Evolutionary conservation across 1,140 invertebrate species (phyloP).

Genomic region (Drosophila triauraria): DNA sequence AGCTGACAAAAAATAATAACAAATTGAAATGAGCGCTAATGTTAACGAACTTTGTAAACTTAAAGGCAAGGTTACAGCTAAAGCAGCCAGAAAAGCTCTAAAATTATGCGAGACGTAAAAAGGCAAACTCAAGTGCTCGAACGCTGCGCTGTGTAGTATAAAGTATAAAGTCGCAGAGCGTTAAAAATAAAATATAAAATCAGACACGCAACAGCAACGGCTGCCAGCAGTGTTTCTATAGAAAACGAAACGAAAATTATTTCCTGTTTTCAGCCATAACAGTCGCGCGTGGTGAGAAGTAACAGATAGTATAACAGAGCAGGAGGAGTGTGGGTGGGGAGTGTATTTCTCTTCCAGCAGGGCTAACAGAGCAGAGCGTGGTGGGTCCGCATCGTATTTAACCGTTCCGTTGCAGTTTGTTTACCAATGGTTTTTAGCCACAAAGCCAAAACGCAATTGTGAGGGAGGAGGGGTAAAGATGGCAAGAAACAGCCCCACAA

Average conservation of each 20-base stretch:
- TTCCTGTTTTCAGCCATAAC: constrained; percentile 61
- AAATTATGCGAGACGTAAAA: constrained; percentile 49
- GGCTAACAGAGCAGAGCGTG: constrained; percentile 43
- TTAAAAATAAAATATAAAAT: constrained; percentile 46
- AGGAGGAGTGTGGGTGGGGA: constrained; percentile 1
- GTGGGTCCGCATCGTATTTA: constrained; percentile 30
- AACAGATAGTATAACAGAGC: constrained; percentile 15
- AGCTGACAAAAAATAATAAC: constrained; percentile 34
- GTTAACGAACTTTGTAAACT: constrained; percentile 68
- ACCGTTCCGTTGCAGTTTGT: constrained; percentile 46
- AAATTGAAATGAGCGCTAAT: constrained; percentile 49
- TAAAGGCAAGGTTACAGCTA: constrained; percentile 55
- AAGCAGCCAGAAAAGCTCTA: constrained; percentile 35
- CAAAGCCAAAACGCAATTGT: constrained; percentile 34
- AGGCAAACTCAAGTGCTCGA: constrained; percentile 28
- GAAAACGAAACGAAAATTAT: constrained; percentile 69
- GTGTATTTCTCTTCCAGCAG: constrained; percentile 1
- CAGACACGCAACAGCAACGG: constrained; percentile 42
- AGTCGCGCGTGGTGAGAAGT: constrained; percentile 31
- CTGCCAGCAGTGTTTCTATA: constrained; percentile 46
- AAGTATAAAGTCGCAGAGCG: constrained; percentile 47
- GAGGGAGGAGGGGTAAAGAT: constrained; percentile 8
- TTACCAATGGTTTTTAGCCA: constrained; percentile 38
- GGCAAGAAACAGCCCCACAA: constrained; percentile 9
- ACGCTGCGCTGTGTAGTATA: constrained; percentile 32